These are phyloP conservation scores for Erethizon dorsatum DNA, from an alignment of 2,797 vertebrate species.

Conservation along the genomic window DNA sequence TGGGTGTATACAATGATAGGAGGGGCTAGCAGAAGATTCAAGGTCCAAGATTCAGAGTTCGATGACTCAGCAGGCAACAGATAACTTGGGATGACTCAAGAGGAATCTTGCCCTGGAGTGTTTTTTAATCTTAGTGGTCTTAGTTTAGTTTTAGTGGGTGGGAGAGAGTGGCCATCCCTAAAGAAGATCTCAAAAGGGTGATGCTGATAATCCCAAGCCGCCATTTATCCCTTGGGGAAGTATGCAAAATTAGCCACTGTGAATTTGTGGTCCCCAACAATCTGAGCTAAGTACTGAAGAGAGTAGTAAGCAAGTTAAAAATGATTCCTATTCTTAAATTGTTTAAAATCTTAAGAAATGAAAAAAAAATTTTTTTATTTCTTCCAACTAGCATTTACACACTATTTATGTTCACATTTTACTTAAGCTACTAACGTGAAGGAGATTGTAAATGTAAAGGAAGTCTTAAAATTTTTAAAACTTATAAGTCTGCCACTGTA, in stretches of 20 bases:
- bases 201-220: not conserved
- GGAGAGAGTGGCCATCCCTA: not conserved
- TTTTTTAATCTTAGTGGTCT: not conserved
- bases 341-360: not conserved
- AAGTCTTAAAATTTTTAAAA: too few relatives aligned
- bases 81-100: not conserved
- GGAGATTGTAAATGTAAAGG: too few relatives aligned
- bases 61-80: not conserved
- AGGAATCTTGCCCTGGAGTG: not conserved
- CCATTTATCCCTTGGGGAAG: not conserved
- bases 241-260: not conserved
- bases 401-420: slow-evolving; percentile 14
- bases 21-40: not conserved
- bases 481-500: too few relatives aligned
- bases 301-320: not conserved
- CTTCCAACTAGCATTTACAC: slow-evolving; percentile 12
- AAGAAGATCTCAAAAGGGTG: not conserved
- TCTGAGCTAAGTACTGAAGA: not conserved
- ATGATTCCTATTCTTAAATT: not conserved
- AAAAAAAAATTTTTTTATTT: not conserved
- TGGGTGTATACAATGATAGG: not conserved
- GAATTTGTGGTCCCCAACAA: not conserved
- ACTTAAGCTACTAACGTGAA: not conserved
- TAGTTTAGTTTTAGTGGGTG: not conserved
- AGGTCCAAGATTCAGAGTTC: not conserved